Base-by-base conservation (phyloP, 1,140 invertebrate genomes). In the Euschistus heros region DNA sequence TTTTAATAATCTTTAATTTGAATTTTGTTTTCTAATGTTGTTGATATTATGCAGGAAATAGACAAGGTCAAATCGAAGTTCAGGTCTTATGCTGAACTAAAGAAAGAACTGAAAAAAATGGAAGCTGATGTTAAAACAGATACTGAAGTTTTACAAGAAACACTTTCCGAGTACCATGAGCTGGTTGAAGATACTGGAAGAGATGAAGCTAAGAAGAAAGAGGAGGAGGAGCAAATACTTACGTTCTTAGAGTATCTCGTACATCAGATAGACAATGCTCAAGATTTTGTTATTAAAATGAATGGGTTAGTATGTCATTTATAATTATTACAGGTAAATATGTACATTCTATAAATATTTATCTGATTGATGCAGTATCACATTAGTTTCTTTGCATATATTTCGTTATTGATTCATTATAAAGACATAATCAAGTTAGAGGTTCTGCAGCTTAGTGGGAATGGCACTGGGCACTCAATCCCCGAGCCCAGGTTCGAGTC, bases 201-300 rank as follows among this genome's bases (percentile, higher is more conserved):
- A 10, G 59, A 61, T 15, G 37, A 42, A 20, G 22, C 33, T 4
- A 44, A 62, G 7, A 62, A 75, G 22, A 69, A 73, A 46, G 74
- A 79, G 18, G 75, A 80, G 37, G 74, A 84, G 68, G 71, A 81
- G 7, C 74, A 75, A 55, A 79, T 85, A 50, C 73, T 91, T 18
- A 79, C 80, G 62, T 84, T 88, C 74, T 72, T 91, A 14, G 87
- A 89, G 72, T 88, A 82, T 75, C 75, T 88, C 64, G 75, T 89
- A 17, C 87, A 90, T 74, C 85, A 89, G 75, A 84, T 85, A 73
- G 88, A 91, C 72, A 89, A 87, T 76, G 87, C 84, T n/a, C 74
- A 82, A 68, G 72, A 84, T 66, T 89, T 91, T 73, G 78, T 84
- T 27, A 8, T 57, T 26, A 26, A 57, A 47, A 80, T 82, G 63